Evolutionary conservation across 2,797 vertebrate genomes (phyloP), one percentile per base, ranked within the genome.

Genomic region (Rhynchonycteris naso): DNA sequence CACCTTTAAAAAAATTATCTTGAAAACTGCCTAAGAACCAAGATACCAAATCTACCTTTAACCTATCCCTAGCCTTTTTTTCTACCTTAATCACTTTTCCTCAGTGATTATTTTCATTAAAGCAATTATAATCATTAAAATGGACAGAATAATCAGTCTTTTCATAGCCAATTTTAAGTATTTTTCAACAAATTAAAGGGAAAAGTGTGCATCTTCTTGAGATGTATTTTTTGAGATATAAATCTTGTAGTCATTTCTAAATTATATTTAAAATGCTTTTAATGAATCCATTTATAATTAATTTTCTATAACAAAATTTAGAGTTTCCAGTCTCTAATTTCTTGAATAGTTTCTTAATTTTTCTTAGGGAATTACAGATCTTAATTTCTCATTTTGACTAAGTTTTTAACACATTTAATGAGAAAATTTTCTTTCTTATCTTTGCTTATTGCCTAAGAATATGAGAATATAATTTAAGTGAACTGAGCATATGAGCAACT

Each of bases 221-320:
- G 38, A 65, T 85, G 28, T 30, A 26, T 50, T 52, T 95, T 76
- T 75, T 90, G 21, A 85, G 66, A 78, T 82, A 4, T 84, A 88
- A 74, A 80, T 88, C 19, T 75, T 47, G 82, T 30, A 92, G 88
- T 82, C 30, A 81, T 88, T 95, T 87, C 19, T 87, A 96, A 87
- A 66, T 93, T 94, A 76, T 50, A 28, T 15, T 22, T 91, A 91
- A 93, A 96, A 88, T 95, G 56, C 11, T 80, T 91, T 88, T 76
- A 88, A 93, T 94, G 7, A 28, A 78, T 11, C 1, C 50, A 84
- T 96, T 68, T 88, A 54, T 56, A 81, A 94, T 84, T 94, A 71
- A 58, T 79, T 72, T 93, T 96, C 33, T 84, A 35, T 56, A 93
- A 94, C 18, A 93, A 96, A 85, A 87, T 79, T 91, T 69, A 88